Conservation (phyloP, 2,113 vertebrate genomes). For the Harpagus bidentatus region DNA sequence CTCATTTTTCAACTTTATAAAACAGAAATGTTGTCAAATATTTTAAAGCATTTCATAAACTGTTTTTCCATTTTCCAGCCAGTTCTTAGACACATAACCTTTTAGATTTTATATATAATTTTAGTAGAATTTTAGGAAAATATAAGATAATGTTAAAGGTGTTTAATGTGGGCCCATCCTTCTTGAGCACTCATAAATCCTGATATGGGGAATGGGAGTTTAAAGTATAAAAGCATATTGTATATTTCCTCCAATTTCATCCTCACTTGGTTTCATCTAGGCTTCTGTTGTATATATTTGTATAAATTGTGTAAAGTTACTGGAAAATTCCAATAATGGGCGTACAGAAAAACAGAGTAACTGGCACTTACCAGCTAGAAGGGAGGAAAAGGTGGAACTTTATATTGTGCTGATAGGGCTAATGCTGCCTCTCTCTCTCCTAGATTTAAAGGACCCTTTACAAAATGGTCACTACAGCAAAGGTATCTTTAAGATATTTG, state of each 20-base stretch:
- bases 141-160: not conserved
- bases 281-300: not conserved
- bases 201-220: not conserved
- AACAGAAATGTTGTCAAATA: not conserved
- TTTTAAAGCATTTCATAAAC: not conserved
- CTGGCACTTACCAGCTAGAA: not conserved
- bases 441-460: not conserved
- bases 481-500: not conserved
- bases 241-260: not conserved
- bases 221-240: not conserved
- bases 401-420: not conserved
- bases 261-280: not conserved
- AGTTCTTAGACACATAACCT: not conserved
- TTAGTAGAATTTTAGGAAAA: not conserved
- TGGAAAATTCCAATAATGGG: not conserved
- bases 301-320: not conserved
- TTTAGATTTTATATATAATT: not conserved
- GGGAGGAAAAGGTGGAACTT: not conserved
- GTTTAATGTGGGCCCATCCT: not conserved
- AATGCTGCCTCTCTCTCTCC: not conserved
- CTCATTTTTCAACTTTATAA: not conserved
- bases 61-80: not conserved
- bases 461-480: not conserved
- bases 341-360: not conserved
- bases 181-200: not conserved